phyloP scores from a whole-genome alignment of 2,888 invertebrate genomes.

The Tethea ocularis region DNA sequence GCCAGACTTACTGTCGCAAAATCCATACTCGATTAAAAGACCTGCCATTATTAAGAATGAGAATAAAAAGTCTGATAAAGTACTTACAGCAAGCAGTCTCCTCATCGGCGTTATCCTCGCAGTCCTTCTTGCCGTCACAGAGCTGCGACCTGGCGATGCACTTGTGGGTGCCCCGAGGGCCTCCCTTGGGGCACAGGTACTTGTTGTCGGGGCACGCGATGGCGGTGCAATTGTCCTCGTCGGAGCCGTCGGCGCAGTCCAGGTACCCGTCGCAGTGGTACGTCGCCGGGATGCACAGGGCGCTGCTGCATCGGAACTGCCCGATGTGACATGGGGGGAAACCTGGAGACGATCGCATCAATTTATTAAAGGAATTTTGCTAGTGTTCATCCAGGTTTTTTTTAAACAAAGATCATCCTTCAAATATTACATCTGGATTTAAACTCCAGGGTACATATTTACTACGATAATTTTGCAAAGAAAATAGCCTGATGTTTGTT shows the following conservation, averaged over 20 bases:
- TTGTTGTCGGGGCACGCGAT: constrained; percentile 95
- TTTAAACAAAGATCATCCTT: no score
- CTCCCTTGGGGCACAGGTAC: constrained; percentile 93
- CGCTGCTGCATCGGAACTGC: constrained; percentile 96
- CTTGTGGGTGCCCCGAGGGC: constrained; percentile 88
- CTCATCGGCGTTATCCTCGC: constrained; percentile 96
- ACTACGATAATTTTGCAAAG: no score
- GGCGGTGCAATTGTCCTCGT: constrained; percentile 94
- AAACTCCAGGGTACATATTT: no score
- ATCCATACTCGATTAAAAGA: no score
- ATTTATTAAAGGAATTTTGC: no score
- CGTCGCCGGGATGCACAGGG: constrained; percentile 94
- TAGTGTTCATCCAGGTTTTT: no score
- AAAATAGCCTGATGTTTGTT: no score
- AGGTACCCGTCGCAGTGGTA: constrained; percentile 94
- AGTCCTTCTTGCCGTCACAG: constrained; percentile 96
- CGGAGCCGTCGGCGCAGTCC: constrained; percentile 96
- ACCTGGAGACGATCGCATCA: constrained; percentile 75
- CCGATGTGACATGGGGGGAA: constrained; percentile 95
- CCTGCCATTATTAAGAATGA: constrained; percentile 9
- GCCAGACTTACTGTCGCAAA: no score
- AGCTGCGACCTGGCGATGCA: constrained; percentile 95
- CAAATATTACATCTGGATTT: no score
- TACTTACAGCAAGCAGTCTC: constrained; percentile 94
- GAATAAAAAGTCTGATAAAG: no score